Evolutionary conservation across 1,140 invertebrate species (phyloP), one percentile per base, ranked within the genome.

Genomic region (Triops cancriformis): DNA sequence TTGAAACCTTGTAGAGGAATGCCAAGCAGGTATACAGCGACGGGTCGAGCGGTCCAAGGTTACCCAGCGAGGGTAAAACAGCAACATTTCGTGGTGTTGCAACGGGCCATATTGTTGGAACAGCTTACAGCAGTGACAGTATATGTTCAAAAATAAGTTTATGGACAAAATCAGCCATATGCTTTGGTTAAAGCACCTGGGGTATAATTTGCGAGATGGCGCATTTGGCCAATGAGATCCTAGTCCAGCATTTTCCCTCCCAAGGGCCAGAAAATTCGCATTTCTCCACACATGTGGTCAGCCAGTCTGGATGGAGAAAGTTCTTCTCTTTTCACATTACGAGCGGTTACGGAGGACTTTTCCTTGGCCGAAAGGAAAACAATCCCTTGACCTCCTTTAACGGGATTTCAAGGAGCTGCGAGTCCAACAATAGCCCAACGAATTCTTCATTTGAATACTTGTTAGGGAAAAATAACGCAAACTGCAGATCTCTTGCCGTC

Each of bases 401-500:
- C 51, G 51, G 51, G 31, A n/a, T 64, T 64, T n/a, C 51, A 64
- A 64, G 51, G 51, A 64, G 51, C 51, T 64, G 51, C 51, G 51
- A 18, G 51, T 64, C 51, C 51, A 64, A 64, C 51, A 64, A 64
- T 64, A 23, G 51, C 0, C 51, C 51, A 64, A 23, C 14, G 6
- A 64, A n/a, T 64, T 23, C 51, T 45, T 12, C 11, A 18, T 45
- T 45, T 45, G 51, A 23, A 18, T 64, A 64, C n/a, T 0, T 4
- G n/a, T n/a, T n/a, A n/a, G 14, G 51, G 31, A 2, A 37, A 37
- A 37, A 37, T 7, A 37, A 37, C 31, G 7, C 31, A 37, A 37
- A 7, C 31, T 37, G 31, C 2, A 37, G 2, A 37, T 37, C 31
- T 37, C 31, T 37, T 37, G 31, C 31, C 31, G 31, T 37, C 31